phyloP scores from a whole-genome alignment of 1,140 invertebrate genomes.

The Hylaeus anthracinus region DNA sequence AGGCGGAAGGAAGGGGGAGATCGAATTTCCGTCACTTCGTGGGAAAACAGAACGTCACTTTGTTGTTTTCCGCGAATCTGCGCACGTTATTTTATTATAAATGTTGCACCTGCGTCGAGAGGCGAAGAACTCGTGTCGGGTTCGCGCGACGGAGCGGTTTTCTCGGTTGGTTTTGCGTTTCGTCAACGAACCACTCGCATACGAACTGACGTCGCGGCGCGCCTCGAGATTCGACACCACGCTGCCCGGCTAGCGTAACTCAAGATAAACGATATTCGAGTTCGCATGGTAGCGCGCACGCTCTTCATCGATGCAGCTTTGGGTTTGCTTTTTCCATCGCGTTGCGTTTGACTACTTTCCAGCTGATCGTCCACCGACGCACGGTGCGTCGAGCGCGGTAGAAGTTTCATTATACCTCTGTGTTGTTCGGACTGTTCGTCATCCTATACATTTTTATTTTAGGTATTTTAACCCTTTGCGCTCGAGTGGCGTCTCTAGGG shows the following conservation, averaged over 20 bases:
- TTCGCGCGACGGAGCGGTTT: background rate
- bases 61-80: too few species aligned
- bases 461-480: too few species aligned
- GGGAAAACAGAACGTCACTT: too few species aligned
- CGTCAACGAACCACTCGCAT: constrained; percentile 43
- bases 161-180: constrained; percentile 21
- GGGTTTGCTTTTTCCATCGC: constrained; percentile 5
- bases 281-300: constrained; percentile 38
- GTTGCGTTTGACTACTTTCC: constrained; percentile 4
- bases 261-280: constrained; percentile 44
- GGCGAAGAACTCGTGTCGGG: background rate
- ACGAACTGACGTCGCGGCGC: constrained; percentile 44
- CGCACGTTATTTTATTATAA: too few species aligned
- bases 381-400: too few species aligned
- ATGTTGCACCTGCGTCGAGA: background rate
- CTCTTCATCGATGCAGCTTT: constrained; percentile 23
- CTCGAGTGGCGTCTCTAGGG: too few species aligned
- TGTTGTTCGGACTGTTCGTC: too few species aligned
- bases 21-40: too few species aligned
- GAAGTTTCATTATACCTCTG: too few species aligned
- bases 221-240: constrained; percentile 32
- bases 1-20: too few species aligned
- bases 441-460: too few species aligned
- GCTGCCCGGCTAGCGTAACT: constrained; percentile 40
- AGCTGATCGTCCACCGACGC: constrained; percentile 1